phyloP scores from a whole-genome alignment of 2,113 vertebrate genomes.

The Malurus elegans region DNA sequence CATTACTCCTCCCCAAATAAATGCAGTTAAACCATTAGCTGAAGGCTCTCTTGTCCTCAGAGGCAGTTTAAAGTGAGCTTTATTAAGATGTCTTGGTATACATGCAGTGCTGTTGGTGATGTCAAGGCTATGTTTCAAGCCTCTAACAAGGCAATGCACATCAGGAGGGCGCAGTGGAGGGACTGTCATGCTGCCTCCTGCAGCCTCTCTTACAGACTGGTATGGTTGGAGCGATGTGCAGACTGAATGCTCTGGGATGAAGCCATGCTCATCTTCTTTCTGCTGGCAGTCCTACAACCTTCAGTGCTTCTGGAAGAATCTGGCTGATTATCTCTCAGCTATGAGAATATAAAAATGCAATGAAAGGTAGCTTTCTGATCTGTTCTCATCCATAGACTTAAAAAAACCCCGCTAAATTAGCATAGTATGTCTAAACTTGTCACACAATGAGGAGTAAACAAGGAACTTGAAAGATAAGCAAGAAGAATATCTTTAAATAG shows the following conservation, averaged over 20 bases:
- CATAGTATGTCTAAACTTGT: not conserved
- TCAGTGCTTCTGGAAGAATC: not conserved
- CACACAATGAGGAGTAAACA: not conserved
- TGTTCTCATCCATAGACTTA: not conserved
- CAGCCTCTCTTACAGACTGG: not conserved
- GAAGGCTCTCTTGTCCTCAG: not conserved
- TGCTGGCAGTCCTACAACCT: not conserved
- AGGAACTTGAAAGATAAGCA: constrained; percentile 33
- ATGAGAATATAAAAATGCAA: not conserved
- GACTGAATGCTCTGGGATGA: fast-evolving
- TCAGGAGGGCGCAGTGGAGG: not conserved
- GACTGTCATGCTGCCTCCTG: not conserved
- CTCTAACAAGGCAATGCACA: not conserved
- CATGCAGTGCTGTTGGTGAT: not conserved
- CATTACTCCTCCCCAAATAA: not conserved
- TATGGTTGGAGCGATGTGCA: not conserved
- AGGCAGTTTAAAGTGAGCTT: not conserved
- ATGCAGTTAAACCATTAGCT: not conserved
- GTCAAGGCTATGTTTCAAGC: not conserved
- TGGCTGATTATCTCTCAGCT: not conserved
- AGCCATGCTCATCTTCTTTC: not conserved
- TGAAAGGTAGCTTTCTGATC: not conserved
- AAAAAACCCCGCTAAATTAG: not conserved
- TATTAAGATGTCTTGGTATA: not conserved
- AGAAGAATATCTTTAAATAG: not conserved